These are phyloP conservation scores for Acrocephalus arundinaceus DNA, from an alignment of 2,113 vertebrate species.

Conservation along the genomic window DNA sequence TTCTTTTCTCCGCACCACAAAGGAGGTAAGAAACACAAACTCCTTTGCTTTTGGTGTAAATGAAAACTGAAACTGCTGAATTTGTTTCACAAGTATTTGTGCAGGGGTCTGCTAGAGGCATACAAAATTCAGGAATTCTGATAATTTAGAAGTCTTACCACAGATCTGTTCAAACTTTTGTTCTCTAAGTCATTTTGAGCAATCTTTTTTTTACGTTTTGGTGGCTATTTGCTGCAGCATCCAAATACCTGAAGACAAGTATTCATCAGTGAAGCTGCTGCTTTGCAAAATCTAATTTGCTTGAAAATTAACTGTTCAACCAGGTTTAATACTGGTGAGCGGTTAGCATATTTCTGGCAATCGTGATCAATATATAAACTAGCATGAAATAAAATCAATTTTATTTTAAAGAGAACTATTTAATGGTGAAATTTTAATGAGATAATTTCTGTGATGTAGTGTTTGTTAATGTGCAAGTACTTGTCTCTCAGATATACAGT, in stretches of 20 bases:
- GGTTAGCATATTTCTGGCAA: neutral
- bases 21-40: neutral
- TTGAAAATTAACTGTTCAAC: slow-evolving; percentile 8
- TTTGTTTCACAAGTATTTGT: neutral
- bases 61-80: neutral
- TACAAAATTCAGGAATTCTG: neutral
- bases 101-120: neutral
- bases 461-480: slow-evolving; percentile 22
- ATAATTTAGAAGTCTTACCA: neutral
- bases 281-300: slow-evolving; percentile 3
- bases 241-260: neutral
- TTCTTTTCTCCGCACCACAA: neutral
- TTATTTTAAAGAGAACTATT: slow-evolving; percentile 47
- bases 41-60: neutral
- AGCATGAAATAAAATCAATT: slow-evolving; percentile 45
- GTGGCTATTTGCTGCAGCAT: neutral
- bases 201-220: neutral
- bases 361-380: slow-evolving; percentile 11
- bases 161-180: neutral
- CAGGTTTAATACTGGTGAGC: neutral
- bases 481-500: neutral
- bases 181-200: neutral
- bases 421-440: slow-evolving; percentile 52
- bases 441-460: slow-evolving; percentile 20
- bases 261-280: neutral